phyloP scores from a whole-genome alignment of 2,797 vertebrate genomes.

The Rhynchonycteris naso region DNA sequence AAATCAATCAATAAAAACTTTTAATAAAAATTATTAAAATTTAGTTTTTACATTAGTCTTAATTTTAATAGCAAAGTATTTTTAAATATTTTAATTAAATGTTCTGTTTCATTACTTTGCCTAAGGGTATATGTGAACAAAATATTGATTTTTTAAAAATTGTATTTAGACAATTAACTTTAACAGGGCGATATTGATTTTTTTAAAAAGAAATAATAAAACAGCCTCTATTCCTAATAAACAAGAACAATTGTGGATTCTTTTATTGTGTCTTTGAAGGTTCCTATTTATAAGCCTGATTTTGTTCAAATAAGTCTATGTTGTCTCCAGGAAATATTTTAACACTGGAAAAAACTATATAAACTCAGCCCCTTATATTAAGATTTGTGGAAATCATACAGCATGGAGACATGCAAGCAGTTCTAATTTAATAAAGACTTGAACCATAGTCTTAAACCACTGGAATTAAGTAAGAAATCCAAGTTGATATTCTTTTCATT shows the following conservation, averaged over 20 bases:
- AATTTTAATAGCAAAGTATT: slow-evolving; percentile 17
- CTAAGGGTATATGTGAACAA: not conserved
- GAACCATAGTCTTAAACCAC: not conserved
- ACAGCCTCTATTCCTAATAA: not conserved
- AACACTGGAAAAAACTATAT: not conserved
- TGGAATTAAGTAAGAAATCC: not conserved
- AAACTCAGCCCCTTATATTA: not conserved
- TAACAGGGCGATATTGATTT: not conserved
- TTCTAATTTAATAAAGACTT: not conserved
- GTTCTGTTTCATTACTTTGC: slow-evolving; percentile 24
- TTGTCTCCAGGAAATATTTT: slow-evolving; percentile 4
- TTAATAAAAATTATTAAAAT: not conserved
- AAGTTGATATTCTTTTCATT: not conserved
- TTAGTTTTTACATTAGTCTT: not conserved
- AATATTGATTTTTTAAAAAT: slow-evolving; percentile 33
- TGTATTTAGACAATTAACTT: too few species aligned
- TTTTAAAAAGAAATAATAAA: not conserved
- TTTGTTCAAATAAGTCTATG: slow-evolving; percentile 11
- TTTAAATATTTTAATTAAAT: slow-evolving; percentile 35
- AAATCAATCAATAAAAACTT: too few species aligned
- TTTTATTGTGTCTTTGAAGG: not conserved
- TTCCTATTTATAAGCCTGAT: not conserved
- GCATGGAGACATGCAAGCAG: not conserved
- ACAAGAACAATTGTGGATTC: not conserved
- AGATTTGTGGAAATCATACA: not conserved